Conservation (phyloP, 2,888 invertebrate genomes). For the Thymelicus sylvestris region DNA sequence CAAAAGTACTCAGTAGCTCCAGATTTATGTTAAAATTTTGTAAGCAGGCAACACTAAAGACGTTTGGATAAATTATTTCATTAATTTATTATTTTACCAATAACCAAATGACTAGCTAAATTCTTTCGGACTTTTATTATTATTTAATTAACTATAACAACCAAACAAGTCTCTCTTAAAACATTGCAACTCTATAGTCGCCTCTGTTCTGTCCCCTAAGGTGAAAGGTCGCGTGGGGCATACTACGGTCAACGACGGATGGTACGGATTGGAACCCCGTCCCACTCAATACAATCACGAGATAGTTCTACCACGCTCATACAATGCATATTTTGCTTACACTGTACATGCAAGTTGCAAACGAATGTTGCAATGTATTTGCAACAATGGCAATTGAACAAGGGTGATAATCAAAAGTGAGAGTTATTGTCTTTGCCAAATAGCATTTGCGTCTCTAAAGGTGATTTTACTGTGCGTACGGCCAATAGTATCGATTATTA, state of each 20-base stretch:
- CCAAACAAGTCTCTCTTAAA: not conserved
- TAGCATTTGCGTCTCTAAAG: conserved; percentile 3
- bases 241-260: conserved; percentile 78
- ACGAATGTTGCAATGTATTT: conserved; percentile 16
- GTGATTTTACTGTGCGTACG: conserved; percentile 13
- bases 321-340: conserved; percentile 1
- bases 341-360: not conserved
- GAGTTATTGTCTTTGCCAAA: conserved; percentile 11
- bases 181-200: conserved; percentile 51
- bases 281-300: conserved; percentile 11
- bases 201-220: conserved; percentile 66
- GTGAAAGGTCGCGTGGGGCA: conserved; percentile 79
- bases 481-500: too few relatives aligned
- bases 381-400: conserved; percentile 2
- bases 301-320: conserved; percentile 3
- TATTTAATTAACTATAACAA: not conserved
- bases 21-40: too few relatives aligned
- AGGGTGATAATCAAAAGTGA: not conserved
- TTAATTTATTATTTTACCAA: too few relatives aligned
- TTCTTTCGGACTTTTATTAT: too few relatives aligned
- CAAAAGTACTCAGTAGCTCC: not conserved
- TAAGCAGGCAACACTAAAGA: too few relatives aligned
- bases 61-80: too few relatives aligned
- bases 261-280: conserved; percentile 71
- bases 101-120: too few relatives aligned